phyloP scores from a whole-genome alignment of 2,888 invertebrate species.

The Cheilosia urbana region DNA sequence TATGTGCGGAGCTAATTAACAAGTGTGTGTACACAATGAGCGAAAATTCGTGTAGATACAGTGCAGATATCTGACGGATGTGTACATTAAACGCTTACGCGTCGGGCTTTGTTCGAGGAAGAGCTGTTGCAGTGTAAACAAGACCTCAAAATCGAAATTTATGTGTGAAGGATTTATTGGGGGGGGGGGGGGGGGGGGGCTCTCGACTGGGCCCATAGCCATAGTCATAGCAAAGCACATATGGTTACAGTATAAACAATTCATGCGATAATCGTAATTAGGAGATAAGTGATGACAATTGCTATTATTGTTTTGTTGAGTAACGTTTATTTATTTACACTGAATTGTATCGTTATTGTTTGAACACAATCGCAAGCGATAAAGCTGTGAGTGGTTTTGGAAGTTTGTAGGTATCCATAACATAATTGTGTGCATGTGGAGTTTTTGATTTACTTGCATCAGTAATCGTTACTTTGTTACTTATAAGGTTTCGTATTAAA shows the following conservation, averaged over 20 bases:
- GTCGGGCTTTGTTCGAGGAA: conserved; percentile 71
- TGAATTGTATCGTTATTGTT: conserved; percentile 48
- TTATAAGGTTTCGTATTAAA: too few relatives aligned
- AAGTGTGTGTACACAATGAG: conserved; percentile 75
- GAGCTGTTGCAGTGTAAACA: conserved; percentile 75
- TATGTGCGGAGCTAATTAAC: conserved; percentile 76
- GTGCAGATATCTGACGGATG: conserved; percentile 74
- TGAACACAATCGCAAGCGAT: conserved; percentile 8
- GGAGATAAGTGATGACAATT: conserved; percentile 73
- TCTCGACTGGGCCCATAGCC: conserved; percentile 46
- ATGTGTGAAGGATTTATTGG: conserved; percentile 68
- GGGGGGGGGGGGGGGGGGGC: conserved; percentile 43
- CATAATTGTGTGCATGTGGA: not conserved
- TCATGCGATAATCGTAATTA: conserved; percentile 71
- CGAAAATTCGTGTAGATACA: conserved; percentile 74
- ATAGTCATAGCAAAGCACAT: conserved; percentile 32
- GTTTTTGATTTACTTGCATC: too few relatives aligned
- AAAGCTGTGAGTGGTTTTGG: not conserved
- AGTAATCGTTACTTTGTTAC: too few relatives aligned
- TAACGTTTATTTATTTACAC: conserved; percentile 57
- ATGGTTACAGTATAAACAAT: conserved; percentile 63
- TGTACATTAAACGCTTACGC: conserved; percentile 75
- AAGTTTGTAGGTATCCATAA: conserved; percentile 4
- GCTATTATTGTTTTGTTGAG: conserved; percentile 64
- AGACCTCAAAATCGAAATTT: conserved; percentile 75